Evolutionary conservation across 23 tunicate species (phyloP).

Genomic region (Trididemnum nubilum): DNA sequence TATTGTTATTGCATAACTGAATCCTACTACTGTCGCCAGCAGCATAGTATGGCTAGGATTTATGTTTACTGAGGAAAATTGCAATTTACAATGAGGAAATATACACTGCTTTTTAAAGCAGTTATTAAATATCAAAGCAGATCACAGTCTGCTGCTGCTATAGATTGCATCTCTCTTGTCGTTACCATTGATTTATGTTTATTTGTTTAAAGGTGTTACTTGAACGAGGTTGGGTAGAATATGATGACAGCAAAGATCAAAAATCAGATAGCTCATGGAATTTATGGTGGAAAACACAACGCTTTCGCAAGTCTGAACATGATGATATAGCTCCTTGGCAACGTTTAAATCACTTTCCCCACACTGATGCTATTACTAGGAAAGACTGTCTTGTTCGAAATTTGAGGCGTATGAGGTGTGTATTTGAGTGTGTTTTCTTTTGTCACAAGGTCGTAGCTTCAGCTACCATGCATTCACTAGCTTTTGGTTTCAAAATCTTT

Average conservation of each 20-base stretch:
- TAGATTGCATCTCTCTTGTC: too few species aligned
- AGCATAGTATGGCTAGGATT: too few species aligned
- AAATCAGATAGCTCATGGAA: constrained; percentile 71
- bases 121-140: too few species aligned
- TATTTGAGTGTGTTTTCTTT: too few species aligned
- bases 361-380: constrained; percentile 91
- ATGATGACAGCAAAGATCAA: constrained; percentile 46
- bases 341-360: constrained; percentile 84
- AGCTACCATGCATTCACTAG: neutral
- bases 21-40: too few species aligned
- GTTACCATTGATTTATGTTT: too few species aligned
- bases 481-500: neutral
- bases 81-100: too few species aligned
- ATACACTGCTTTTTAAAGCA: too few species aligned
- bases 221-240: constrained; percentile 87
- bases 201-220: constrained; percentile 58
- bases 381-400: constrained; percentile 87
- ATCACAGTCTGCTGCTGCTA: too few species aligned
- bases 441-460: neutral
- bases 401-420: constrained; percentile 77
- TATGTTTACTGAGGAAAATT: too few species aligned
- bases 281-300: constrained; percentile 92
- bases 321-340: constrained; percentile 89
- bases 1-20: too few species aligned
- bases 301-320: constrained; percentile 81